phyloP scores from a whole-genome alignment of 2,888 invertebrate species.

The Helicoverpa assulta region DNA sequence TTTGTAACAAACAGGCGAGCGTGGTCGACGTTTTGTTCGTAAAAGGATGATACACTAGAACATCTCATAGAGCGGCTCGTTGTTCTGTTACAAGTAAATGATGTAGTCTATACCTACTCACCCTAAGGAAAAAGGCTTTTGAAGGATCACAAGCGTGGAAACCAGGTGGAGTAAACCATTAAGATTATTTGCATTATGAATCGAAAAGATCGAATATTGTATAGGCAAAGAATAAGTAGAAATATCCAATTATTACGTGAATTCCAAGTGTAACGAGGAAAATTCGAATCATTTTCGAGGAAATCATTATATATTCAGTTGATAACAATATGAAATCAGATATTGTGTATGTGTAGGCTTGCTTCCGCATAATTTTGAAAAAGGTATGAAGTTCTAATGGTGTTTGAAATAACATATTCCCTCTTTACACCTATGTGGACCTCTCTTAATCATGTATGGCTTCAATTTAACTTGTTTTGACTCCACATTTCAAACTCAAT shows the following conservation, averaged over 20 bases:
- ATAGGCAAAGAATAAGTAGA: background rate
- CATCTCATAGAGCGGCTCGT: no score
- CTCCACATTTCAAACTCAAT: no score
- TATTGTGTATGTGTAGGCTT: background rate
- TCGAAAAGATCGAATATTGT: background rate
- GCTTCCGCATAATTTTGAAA: background rate
- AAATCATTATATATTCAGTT: constrained; percentile 6
- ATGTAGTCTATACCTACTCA: no score
- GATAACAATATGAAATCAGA: background rate
- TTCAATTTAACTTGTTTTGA: no score
- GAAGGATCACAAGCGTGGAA: no score
- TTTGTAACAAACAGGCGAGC: no score
- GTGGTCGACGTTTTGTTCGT: no score
- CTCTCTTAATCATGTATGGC: no score
- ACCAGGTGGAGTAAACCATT: background rate
- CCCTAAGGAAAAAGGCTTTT: no score
- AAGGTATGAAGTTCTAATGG: background rate
- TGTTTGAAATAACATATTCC: background rate
- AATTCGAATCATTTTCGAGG: background rate
- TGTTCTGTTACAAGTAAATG: no score
- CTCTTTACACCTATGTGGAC: no score
- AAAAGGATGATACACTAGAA: no score
- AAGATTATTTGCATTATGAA: background rate
- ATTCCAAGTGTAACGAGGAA: background rate
- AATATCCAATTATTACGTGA: background rate